Base-by-base conservation (phyloP, 1,140 invertebrate genomes). In the Dinoponera quadriceps region DNA sequence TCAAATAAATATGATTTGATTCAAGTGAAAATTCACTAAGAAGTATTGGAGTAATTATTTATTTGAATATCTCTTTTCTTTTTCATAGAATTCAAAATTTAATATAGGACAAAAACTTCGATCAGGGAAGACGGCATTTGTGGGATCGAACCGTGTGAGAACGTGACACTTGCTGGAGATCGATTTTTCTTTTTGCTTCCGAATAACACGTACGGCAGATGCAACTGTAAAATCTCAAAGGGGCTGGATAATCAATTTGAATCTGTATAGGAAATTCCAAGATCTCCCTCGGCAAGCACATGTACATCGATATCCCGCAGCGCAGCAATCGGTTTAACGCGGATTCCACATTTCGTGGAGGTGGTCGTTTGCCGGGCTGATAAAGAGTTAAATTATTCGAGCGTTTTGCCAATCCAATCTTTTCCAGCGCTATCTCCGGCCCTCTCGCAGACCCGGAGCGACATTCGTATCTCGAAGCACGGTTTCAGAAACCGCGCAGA, bases 341-440 rank as follows among this genome's bases (percentile, higher is more conserved):
- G 4, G 13, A 22, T 51, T 44, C 38, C 11, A 44, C 38, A 44
- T 16, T 20, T n/a, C n/a, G n/a, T n/a, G n/a, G n/a, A n/a, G n/a
- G 62, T 16, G 38, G 16, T 38, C 16, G 14, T 63, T 25, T 13
- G 51, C 29, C 29, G n/a, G 14, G 1, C 48, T 83, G 59, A 66
- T 63, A 82, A 85, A 66, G 16, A 62, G 33, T 86, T 84, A 75
- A 88, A 88, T 86, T 89, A 89, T 88, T 86, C 66, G 16, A 49
- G 33, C 25, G 29, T 81, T 86, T 85, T 80, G 57, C 85, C 82
- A 73, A 88, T 85, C 27, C 68, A 86, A 86, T 86, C 62, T 78
- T 49, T 38, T 25, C 51, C 60, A 29, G 11, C 5, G 5, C 33
- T 78, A 48, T 51, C 20, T 73, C 57, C 68, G 13, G 48, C 25